Evolutionary conservation across 2,113 vertebrate genomes (phyloP), one percentile per base, ranked within the genome.

Genomic region (Otus sunia): DNA sequence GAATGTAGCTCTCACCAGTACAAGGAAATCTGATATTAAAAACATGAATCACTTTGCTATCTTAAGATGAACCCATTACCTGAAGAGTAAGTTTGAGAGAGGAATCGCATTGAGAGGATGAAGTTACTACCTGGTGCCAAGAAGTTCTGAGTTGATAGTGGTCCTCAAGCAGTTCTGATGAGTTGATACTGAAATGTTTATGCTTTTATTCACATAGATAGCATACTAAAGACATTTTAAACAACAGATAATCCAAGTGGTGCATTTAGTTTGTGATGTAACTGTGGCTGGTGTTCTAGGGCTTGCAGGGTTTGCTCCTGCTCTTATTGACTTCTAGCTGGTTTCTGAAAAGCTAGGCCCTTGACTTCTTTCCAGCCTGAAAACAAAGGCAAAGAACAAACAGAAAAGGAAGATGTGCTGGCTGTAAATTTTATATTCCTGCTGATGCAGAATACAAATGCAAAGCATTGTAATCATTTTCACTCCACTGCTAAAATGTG

Each of bases 151-250:
- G 39, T 39, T 39, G 39, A 39, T 39, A 39, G 10, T 39, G 39
- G 39, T 39, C 39, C 39, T 98, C 98, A 98, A 98, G 98, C 88
- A 21, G 95, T 98, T 98, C 97, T 98, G 98, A 98, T 98, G 98
- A 98, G 97, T 98, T 98, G 98, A 98, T 98, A 98, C 90, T 98
- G 98, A 98, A 98, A 98, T 98, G 98, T 98, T 98, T 98, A 98
- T 97, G 96, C 97, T 97, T 98, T 98, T 98, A 96, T 98, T 97
- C 98, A 98, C 95, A 98, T 97, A 98, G 98, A 98, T 98, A 98
- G 96, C 86, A 83, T 98, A 96, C 96, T 98, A 97, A 96, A 97
- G 98, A 98, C 88, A 82, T 97, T 98, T 97, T 98, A 98, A 98
- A 98, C 97, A 98, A 95, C 96, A 98, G 98, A 98, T 98, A 98